Base-by-base conservation (phyloP, 2,797 vertebrate species). In the Adrianichthys oophorus region DNA sequence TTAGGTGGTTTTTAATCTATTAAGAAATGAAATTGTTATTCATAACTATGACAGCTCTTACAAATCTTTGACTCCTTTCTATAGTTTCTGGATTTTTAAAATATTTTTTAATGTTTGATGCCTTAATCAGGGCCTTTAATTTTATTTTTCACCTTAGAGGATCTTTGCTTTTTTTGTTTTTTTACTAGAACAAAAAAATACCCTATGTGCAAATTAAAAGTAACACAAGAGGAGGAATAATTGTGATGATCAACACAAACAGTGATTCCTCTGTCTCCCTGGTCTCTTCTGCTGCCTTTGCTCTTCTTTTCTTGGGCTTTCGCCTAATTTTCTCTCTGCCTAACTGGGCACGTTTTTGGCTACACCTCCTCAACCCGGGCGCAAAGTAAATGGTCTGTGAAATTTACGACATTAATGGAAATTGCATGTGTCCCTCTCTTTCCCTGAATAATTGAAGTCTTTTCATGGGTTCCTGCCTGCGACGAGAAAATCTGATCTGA, bases 321-420 rank as follows among this genome's bases (percentile, higher is more conserved):
- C 21, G 2, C 40, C 46, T 19, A 43, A 54, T 83, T 74, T 60
- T 52, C 62, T 56, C 66, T 32, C 42, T 47, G 21, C 68, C 59
- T 48, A 56, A 58, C 56, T 71, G 61, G n/a, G 48, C 64, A 64
- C 43, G 41, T 78, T 52, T 69, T 48, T 23, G 13, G 59, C 67
- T 65, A 42, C 48, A 41, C 71, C 63, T 70, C 52, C 48, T n/a
- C 46, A 47, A 65, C 64, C 64, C 24, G 19, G 49, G 48, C 46
- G 73, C 58, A 21, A 68, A 45, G 49, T 74, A 90, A 90, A 88
- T 91, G 86, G 79, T 52, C 74, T 87, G 85, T 91, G 87, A 89
- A 92, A 91, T 91, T 59, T 90, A 87, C 76, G 80, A 61, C 69
- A 82, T 88, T 90, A 87, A 89, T 88, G 85, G 82, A 82, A 84